phyloP scores from a whole-genome alignment of 2,113 vertebrate genomes.

The Motacilla tschutschensis region DNA sequence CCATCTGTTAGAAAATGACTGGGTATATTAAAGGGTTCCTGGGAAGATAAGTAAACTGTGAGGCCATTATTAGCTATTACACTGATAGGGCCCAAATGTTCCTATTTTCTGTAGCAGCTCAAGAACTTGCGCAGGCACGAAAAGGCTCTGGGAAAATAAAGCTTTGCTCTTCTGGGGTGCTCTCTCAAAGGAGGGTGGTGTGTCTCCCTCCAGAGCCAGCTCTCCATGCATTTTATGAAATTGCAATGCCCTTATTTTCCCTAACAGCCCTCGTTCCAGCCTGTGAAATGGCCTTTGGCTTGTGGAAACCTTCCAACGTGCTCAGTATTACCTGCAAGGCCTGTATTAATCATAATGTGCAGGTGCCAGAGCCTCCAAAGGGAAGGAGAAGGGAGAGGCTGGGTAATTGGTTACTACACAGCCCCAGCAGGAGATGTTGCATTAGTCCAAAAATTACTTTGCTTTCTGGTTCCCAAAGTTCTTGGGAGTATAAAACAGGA shows the following conservation, averaged over 20 bases:
- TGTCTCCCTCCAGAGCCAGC: background rate
- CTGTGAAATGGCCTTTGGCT: background rate
- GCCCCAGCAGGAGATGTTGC: background rate
- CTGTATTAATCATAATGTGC: background rate
- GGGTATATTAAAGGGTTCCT: background rate
- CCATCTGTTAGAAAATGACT: constrained; percentile 39
- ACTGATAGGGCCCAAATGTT: constrained; percentile 25
- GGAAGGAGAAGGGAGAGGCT: background rate
- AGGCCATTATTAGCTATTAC: constrained; percentile 17
- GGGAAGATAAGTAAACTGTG: constrained; percentile 19
- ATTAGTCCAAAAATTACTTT: constrained; percentile 32
- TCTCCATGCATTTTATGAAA: background rate
- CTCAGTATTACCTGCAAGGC: background rate
- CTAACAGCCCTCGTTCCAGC: background rate
- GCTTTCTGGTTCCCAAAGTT: constrained; percentile 36
- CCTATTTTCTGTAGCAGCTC: constrained; percentile 26
- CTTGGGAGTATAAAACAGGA: background rate
- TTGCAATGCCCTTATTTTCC: background rate
- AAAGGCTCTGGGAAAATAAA: constrained; percentile 7
- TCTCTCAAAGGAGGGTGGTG: background rate
- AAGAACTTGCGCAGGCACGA: constrained; percentile 6
- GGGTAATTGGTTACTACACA: background rate
- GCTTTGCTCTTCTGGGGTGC: background rate
- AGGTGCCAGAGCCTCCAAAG: constrained; percentile 6
- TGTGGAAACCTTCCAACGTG: background rate